Conservation (phyloP, 2,113 vertebrate species). For the Gallinago undulata region DNA sequence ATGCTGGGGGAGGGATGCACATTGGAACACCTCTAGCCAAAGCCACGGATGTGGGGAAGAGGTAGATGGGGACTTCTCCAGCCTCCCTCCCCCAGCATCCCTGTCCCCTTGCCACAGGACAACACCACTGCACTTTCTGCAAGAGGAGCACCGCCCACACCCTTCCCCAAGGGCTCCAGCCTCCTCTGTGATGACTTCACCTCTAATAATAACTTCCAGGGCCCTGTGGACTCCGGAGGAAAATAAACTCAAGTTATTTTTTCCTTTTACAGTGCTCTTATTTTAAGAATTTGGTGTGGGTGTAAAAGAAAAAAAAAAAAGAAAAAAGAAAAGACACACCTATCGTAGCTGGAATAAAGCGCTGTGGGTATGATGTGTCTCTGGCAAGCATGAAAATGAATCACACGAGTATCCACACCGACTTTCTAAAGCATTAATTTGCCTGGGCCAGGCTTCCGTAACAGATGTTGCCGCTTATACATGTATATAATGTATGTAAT, state of each 20-base stretch:
- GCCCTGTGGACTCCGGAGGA: background rate
- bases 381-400: slow-evolving; percentile 21
- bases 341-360: slow-evolving; percentile 30
- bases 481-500: background rate
- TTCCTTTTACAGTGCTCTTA: slow-evolving; percentile 40
- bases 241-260: slow-evolving; percentile 47
- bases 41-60: background rate
- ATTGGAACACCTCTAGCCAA: background rate
- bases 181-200: slow-evolving; percentile 41
- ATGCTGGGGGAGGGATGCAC: background rate
- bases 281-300: slow-evolving; percentile 59
- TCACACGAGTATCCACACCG: background rate
- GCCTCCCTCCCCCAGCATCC: background rate
- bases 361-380: slow-evolving; percentile 17
- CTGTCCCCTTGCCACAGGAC: background rate
- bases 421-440: slow-evolving; percentile 33
- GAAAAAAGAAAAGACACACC: slow-evolving; percentile 19
- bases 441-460: slow-evolving; percentile 13
- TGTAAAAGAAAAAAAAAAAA: slow-evolving; percentile 7
- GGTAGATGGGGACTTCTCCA: background rate
- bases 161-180: background rate
- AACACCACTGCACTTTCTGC: background rate
- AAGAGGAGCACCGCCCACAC: background rate
- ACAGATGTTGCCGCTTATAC: slow-evolving; percentile 1
- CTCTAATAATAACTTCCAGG: slow-evolving; percentile 49